Evolutionary conservation across 37 sponge, comb jelly and placozoan genomes (phyloP), one percentile per base, ranked within the genome.

Genomic region (Spongilla lacustris): DNA sequence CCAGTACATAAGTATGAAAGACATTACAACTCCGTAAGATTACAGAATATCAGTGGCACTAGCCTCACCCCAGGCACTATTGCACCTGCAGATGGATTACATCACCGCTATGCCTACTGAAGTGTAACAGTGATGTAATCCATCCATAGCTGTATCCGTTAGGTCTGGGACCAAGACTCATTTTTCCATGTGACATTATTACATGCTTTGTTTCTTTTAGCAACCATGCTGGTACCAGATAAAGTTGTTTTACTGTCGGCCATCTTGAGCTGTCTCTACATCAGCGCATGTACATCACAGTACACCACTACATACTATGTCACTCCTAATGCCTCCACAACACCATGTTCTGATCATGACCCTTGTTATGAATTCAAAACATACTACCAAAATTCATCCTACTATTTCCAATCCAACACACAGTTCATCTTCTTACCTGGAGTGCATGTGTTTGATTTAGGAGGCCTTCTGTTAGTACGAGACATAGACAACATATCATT

Each of bases 381-480:
- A 58, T 58, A 58, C 58, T 58, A 58, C 58, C 58, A 58, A 58
- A 58, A 58, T 58, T 58, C 58, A 58, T 58, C 58, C 58, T 58
- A 58, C 58, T 58, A 58, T 58, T 58, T 58, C 11, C 58, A 58
- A 58, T 58, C 58, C 21, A 58, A 58, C 11, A 58, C 58, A 58
- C 12, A 58, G 1, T 58, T 58, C 58, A 58, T 58, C 58, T 31
- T 50, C n/a, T 79, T 27, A 22, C 34, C n/a, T 81, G 81, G 81
- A 68, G 36, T 25, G 69, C 81, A 25, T 31, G 41, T 69, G 71
- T 81, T 67, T 69, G 71, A 4, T 22, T 68, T 25, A 31, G 36
- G 36, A 87, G 66, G 68, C 81, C 81, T 75, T 66, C 36, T 36
- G 66, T 58, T 58, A 17, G 58, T 58, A 17, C 58, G 11, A 58